These are phyloP conservation scores for Sebastes schlegelii DNA, from an alignment of 2,113 vertebrate genomes.

Conservation along the genomic window DNA sequence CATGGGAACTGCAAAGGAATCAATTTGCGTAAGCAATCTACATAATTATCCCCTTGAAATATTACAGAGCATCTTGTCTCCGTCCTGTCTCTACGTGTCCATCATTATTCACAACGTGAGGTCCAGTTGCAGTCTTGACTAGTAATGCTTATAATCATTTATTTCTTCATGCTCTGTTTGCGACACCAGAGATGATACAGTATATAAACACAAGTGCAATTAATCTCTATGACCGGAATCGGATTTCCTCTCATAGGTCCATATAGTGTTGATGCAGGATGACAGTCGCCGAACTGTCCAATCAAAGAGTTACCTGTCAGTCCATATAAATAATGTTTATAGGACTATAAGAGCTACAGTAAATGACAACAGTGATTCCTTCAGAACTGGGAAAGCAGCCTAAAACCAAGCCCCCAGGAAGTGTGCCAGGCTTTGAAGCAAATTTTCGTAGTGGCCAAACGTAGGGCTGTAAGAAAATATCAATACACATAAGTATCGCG, in stretches of 20 bases:
- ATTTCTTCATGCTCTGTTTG: not conserved
- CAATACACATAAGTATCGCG: too few species aligned
- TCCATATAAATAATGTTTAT: not conserved
- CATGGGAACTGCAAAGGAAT: not conserved
- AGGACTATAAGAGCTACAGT: too few species aligned
- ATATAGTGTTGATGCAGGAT: too few species aligned
- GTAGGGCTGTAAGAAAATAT: too few species aligned
- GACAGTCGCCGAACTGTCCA: too few species aligned
- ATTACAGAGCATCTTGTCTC: not conserved
- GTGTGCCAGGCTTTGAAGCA: too few species aligned
- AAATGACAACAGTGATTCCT: not conserved
- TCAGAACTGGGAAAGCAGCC: not conserved
- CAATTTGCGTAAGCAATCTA: constrained; percentile 5
- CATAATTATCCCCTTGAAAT: not conserved
- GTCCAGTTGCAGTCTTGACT: not conserved
- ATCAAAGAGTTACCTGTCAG: too few species aligned
- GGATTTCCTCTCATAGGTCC: too few species aligned
- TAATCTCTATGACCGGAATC: not conserved
- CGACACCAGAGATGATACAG: not conserved
- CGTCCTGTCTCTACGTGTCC: not conserved
- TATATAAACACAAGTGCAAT: not conserved
- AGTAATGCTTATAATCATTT: not conserved
- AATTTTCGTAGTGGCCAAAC: too few species aligned
- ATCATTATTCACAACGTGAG: not conserved
- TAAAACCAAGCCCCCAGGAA: too few species aligned